Conservation (phyloP, 2,113 vertebrate species). For the Micronycteris hirsuta region DNA sequence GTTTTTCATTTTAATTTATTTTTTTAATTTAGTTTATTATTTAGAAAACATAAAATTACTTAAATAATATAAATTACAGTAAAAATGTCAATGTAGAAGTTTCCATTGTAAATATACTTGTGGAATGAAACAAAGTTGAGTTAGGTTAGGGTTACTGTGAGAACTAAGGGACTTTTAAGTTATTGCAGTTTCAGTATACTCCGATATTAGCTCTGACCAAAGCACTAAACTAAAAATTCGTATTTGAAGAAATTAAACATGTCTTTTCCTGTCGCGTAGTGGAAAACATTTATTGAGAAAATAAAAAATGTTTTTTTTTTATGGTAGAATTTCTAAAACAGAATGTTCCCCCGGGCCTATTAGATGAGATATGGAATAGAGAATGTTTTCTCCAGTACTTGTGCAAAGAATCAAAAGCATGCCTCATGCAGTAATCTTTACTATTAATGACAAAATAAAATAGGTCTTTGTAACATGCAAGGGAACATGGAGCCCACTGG, state of each 20-base stretch:
- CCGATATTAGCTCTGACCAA: neutral
- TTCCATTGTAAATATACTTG: neutral
- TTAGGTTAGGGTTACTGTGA: neutral
- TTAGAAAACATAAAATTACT: neutral
- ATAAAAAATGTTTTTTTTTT: neutral
- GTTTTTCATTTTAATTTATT: neutral
- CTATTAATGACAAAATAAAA: neutral
- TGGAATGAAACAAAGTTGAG: neutral
- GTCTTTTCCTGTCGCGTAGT: neutral
- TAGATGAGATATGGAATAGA: neutral
- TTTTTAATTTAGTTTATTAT: neutral
- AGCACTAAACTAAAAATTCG: neutral
- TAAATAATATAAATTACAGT: neutral
- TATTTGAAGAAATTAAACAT: neutral
- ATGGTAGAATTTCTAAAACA: neutral
- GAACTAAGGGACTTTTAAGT: neutral
- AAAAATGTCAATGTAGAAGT: neutral
- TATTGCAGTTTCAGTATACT: neutral
- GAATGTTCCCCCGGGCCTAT: neutral
- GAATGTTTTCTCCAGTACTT: neutral
- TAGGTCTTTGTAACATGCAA: neutral
- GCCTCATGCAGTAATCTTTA: neutral
- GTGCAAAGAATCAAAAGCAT: neutral
- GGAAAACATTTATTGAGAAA: neutral
- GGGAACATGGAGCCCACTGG: too few species aligned